These are phyloP conservation scores for Cerastis leucographa DNA, from an alignment of 2,888 invertebrate genomes.

Conservation along the genomic window DNA sequence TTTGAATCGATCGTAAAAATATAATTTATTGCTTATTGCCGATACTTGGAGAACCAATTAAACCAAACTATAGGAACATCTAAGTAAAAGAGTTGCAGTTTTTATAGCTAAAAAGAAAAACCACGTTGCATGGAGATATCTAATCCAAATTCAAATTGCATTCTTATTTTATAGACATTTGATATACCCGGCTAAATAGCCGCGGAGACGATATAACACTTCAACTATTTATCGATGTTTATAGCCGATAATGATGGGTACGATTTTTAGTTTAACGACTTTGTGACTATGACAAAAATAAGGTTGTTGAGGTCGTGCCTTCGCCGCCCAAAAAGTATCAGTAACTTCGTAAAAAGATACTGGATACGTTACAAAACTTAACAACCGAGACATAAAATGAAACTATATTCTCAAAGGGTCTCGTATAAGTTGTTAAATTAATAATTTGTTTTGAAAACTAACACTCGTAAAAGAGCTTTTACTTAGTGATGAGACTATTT, in stretches of 20 bases:
- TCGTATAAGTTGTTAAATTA: conserved; percentile 65
- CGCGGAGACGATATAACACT: conserved; percentile 44
- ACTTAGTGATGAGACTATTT: conserved; percentile 63
- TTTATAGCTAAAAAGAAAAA: conserved; percentile 46
- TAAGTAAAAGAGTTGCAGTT: conserved; percentile 45
- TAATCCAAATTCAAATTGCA: conserved; percentile 49
- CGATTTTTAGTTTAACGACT: conserved; percentile 68
- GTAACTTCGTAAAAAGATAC: conserved; percentile 65
- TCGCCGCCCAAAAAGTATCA: conserved; percentile 52
- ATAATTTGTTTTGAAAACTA: conserved; percentile 67
- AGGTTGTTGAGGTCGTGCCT: conserved; percentile 33
- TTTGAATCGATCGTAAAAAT: conserved; percentile 42
- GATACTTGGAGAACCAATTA: conserved; percentile 50
- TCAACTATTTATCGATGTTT: conserved; percentile 65
- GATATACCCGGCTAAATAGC: conserved; percentile 54
- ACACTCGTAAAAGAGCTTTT: conserved; percentile 65
- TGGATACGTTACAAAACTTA: conserved; percentile 60
- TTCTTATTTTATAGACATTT: conserved; percentile 62
- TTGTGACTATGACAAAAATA: conserved; percentile 58
- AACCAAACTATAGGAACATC: not conserved
- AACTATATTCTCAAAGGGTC: conserved; percentile 60
- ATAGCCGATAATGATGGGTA: conserved; percentile 63
- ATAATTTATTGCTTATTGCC: conserved; percentile 42
- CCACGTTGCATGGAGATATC: conserved; percentile 39
- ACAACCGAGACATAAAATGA: conserved; percentile 65